Evolutionary conservation across 2,113 vertebrate species (phyloP).

Genomic region (Alethe diademata): DNA sequence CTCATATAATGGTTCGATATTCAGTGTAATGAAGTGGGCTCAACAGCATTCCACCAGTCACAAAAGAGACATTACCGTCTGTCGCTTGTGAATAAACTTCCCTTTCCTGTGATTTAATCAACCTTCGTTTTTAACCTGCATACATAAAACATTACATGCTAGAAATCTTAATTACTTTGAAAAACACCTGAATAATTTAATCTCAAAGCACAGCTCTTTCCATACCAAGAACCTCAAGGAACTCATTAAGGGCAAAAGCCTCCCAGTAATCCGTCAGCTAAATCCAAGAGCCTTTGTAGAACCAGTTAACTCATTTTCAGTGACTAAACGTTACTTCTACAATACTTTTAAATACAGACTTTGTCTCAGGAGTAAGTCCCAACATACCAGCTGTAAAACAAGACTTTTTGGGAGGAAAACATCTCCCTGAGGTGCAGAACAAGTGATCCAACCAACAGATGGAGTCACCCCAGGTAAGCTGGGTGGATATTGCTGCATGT

Average conservation of each 20-base stretch:
- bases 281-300: neutral
- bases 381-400: neutral
- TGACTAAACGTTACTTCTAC: neutral
- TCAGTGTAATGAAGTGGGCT: neutral
- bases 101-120: conserved; percentile 60
- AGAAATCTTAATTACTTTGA: conserved; percentile 63
- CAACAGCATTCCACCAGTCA: conserved; percentile 22
- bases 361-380: neutral
- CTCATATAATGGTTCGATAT: neutral
- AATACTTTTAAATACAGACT: neutral
- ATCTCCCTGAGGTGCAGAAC: neutral
- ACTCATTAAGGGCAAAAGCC: conserved; percentile 5
- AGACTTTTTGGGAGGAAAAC: neutral
- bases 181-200: conserved; percentile 65
- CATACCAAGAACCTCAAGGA: neutral
- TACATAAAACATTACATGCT: conserved; percentile 65
- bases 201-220: neutral
- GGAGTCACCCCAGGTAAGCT: neutral
- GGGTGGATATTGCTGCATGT: neutral
- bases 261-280: neutral
- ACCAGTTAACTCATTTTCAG: conserved; percentile 19
- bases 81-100: conserved; percentile 44
- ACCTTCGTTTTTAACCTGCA: conserved; percentile 65
- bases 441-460: neutral
- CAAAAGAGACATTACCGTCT: neutral